Evolutionary conservation across 2,797 vertebrate genomes (phyloP).

Genomic region (Characodon lateralis): DNA sequence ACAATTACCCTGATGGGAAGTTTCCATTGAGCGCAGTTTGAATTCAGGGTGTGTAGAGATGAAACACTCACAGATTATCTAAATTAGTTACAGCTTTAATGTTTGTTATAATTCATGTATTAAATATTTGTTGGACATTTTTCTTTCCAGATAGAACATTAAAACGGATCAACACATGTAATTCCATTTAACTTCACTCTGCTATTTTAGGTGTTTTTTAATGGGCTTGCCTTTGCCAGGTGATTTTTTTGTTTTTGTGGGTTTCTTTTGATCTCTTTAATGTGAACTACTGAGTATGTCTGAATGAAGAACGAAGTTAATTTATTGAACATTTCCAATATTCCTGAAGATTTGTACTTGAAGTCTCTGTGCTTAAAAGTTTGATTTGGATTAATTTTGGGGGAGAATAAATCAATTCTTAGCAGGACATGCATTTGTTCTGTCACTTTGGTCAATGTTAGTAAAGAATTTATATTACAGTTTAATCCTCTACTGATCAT

Average conservation of each 20-base stretch:
- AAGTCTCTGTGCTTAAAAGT: constrained; percentile 29
- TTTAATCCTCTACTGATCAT: not conserved
- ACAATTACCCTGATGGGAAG: not conserved
- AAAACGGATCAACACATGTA: not conserved
- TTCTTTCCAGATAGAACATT: not conserved
- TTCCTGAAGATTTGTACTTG: constrained; percentile 36
- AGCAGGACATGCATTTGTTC: constrained; percentile 9
- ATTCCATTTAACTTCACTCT: not conserved
- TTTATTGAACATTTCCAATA: constrained; percentile 41
- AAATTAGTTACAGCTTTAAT: too few relatives aligned
- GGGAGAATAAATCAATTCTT: constrained; percentile 46
- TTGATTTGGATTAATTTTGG: constrained; percentile 1
- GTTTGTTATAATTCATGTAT: too few relatives aligned
- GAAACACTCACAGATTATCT: too few relatives aligned
- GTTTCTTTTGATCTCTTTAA: not conserved
- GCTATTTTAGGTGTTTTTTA: not conserved
- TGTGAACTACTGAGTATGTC: constrained; percentile 60
- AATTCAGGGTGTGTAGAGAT: too few relatives aligned
- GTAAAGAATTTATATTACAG: not conserved
- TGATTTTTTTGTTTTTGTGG: not conserved
- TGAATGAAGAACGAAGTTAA: constrained; percentile 54
- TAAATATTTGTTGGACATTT: not conserved
- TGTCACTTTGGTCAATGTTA: constrained; percentile 1
- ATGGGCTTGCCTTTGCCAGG: not conserved
- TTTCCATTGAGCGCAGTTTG: too few relatives aligned